A percentile compares a stretch with the other conserved stretches of the same genome.
Conservation (phyloP, 2,113 vertebrate genomes). For the Pipra filicauda region DNA sequence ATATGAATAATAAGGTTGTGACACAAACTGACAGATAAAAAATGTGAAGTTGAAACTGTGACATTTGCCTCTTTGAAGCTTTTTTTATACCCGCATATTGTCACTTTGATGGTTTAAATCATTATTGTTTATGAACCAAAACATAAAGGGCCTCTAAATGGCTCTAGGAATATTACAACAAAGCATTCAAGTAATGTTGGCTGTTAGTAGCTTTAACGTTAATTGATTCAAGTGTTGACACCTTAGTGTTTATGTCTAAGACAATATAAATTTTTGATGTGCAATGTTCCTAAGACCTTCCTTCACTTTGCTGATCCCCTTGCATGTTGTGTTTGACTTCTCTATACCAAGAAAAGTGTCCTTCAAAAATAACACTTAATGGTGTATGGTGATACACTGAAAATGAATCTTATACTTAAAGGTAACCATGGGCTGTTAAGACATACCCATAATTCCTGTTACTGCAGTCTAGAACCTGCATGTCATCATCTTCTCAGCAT, state of each 20-base stretch:
- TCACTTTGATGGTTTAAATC: not conserved
- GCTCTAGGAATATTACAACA: not conserved
- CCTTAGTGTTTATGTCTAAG: not conserved
- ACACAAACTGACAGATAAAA: not conserved
- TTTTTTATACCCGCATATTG: not conserved
- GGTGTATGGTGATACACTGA: not conserved
- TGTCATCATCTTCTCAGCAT: accelerated
- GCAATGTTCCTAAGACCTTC: not conserved
- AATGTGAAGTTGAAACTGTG: not conserved
- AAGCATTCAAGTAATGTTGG: not conserved
- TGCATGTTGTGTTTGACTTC: not conserved
- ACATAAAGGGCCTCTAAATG: not conserved
- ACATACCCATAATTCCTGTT: not conserved
- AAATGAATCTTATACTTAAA: not conserved
- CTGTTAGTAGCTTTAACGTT: not conserved
- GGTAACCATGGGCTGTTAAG: not conserved
- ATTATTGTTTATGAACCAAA: not conserved
- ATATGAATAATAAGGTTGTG: not conserved
- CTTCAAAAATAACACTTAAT: not conserved
- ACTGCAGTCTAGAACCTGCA: not conserved
- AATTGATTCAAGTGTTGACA: not conserved
- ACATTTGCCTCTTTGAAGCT: not conserved
- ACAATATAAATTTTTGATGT: not conserved
- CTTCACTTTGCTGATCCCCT: not conserved
- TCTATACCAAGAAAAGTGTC: not conserved